Percentiles rank a stretch among this genome's conserved stretches.
Evolutionary conservation across 2,113 vertebrate genomes (phyloP).

Genomic region (Mastomys natalensis): DNA sequence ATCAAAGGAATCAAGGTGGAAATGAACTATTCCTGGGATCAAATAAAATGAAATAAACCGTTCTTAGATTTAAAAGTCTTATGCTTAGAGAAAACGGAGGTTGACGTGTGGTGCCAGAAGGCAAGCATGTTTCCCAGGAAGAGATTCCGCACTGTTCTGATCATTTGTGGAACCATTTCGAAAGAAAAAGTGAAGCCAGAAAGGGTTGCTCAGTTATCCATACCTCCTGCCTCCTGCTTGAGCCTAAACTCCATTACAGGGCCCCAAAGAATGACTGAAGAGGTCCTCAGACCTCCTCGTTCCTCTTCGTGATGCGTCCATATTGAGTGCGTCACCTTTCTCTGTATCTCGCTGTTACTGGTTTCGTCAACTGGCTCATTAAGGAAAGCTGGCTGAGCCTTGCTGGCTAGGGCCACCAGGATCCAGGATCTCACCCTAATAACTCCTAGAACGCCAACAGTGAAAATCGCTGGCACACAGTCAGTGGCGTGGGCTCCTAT

Average conservation of each 20-base stretch:
- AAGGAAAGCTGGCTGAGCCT: background rate
- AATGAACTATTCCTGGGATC: background rate
- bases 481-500: fast-evolving
- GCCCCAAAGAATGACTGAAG: background rate
- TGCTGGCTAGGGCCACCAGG: background rate
- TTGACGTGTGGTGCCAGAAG: background rate
- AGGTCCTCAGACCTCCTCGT: too few species aligned
- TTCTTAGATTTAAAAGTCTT: too few species aligned
- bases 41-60: background rate
- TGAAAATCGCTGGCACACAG: background rate
- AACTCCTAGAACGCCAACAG: background rate
- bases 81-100: background rate
- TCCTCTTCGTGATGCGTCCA: background rate
- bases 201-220: background rate
- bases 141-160: background rate
- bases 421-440: background rate
- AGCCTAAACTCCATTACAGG: background rate
- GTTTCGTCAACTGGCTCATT: background rate
- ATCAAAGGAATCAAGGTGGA: background rate
- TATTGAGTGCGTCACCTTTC: background rate
- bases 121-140: background rate
- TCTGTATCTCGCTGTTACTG: background rate
- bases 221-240: background rate
- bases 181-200: background rate
- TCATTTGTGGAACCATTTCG: background rate